Evolutionary conservation across 2,113 vertebrate genomes (phyloP), one percentile per base, ranked within the genome.

Genomic region (Xiphias gladius): DNA sequence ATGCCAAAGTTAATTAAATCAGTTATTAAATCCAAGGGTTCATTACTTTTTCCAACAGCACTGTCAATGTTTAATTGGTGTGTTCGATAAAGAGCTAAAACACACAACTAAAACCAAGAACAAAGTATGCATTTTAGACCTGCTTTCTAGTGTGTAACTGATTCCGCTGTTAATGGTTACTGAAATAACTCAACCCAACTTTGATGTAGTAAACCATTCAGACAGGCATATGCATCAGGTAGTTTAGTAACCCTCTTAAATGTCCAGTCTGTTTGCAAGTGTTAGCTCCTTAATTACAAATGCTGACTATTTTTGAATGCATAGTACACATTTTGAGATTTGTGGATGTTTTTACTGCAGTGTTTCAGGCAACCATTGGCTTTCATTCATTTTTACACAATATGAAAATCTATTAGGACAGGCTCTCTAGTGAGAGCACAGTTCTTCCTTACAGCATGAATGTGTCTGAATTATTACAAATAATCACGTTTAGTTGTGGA

Each of bases 161-260:
- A 78, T 67, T 59, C 13, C 8, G 2, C 5, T n/a, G 71, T 75
- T 64, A 74, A 57, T 64, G 39, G 46, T 75, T 65, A 59, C 50
- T 76, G 16, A 68, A 52, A 46, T 13, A 55, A 50, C 4, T 62
- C n/a, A n/a, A n/a, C n/a, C n/a, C n/a, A n/a, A 22, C 30, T 50
- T 28, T 39, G 39, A 67, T 65, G 3, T 16, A 28, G 24, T 32
- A 12, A 59, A 72, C n/a, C 52, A 30, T 83, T 67, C 16, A 57
- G 55, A 81, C 17, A 76, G 39, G 30, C 39, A 83, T 50, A 64
- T 64, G 24, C 48, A 68, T 55, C 52, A 35, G 20, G 14, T 22
- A 10, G 7, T 65, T 13, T 58, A 37, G 59, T 26, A 20, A 52
- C 41, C 11, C 17, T 24, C 48, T 82, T 76, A 24, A 61, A 50